Percentiles rank a stretch among this genome's conserved stretches.
phyloP scores from a whole-genome alignment of 2,113 vertebrate species.

The Clarias batrachus region DNA sequence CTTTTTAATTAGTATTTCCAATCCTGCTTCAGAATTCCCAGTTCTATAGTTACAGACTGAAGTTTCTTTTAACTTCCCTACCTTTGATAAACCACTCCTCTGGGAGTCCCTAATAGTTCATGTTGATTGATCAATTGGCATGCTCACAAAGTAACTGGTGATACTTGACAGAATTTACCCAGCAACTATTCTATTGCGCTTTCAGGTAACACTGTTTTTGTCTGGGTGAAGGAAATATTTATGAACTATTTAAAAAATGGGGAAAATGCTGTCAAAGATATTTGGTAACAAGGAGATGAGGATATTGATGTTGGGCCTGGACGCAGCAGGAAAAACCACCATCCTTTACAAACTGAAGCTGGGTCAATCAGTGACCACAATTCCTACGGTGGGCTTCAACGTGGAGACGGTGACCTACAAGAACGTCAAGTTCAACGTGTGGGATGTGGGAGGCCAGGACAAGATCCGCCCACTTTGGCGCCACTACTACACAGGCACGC shows the following conservation, averaged over 20 bases:
- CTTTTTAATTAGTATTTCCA: neutral
- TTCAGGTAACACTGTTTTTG: slow-evolving; percentile 45
- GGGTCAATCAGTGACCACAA: slow-evolving; percentile 98
- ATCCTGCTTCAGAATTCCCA: neutral
- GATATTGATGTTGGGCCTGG: slow-evolving; percentile 98
- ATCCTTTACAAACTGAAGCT: slow-evolving; percentile 99
- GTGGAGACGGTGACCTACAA: slow-evolving; percentile 99
- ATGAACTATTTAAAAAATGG: slow-evolving; percentile 84
- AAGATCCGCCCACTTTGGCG: slow-evolving; percentile 98
- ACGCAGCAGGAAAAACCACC: slow-evolving; percentile 97
- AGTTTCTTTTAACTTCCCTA: neutral
- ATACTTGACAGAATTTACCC: slow-evolving; percentile 5
- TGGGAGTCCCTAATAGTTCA: slow-evolving; percentile 25
- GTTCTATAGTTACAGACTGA: slow-evolving; percentile 8
- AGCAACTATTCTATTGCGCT: slow-evolving; percentile 5
- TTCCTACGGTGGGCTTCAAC: slow-evolving; percentile 98
- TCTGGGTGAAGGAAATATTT: slow-evolving; percentile 62
- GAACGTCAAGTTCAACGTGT: slow-evolving; percentile 99
- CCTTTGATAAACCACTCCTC: slow-evolving; percentile 1
- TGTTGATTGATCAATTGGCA: slow-evolving; percentile 2
- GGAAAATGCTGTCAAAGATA: slow-evolving; percentile 98
- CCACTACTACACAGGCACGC: slow-evolving; percentile 99
- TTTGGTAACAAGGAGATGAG: slow-evolving; percentile 99
- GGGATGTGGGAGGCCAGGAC: slow-evolving; percentile 98
- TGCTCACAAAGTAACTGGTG: neutral